A percentile compares a stretch with the other conserved stretches of the same genome.
Evolutionary conservation across 2,888 invertebrate species (phyloP).

Genomic region (Alcis repandata): DNA sequence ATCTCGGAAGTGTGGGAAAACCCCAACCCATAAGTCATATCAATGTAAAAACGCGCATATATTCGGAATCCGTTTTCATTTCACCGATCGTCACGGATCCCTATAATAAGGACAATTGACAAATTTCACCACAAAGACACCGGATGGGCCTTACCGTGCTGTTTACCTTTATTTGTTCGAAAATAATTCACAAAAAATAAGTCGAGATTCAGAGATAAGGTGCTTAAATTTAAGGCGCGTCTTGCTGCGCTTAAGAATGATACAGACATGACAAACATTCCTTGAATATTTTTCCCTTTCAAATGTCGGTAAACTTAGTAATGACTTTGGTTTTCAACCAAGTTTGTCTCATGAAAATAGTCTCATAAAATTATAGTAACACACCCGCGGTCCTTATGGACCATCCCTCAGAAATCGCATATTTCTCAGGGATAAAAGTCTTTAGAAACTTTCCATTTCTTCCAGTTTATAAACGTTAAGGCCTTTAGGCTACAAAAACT

Average conservation of each 20-base stretch:
- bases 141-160: slow-evolving; percentile 71
- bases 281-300: neutral
- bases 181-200: slow-evolving; percentile 67
- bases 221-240: slow-evolving; percentile 52
- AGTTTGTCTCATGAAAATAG: neutral
- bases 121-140: slow-evolving; percentile 66
- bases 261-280: slow-evolving; percentile 18
- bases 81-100: neutral
- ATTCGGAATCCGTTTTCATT: neutral
- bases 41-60: neutral
- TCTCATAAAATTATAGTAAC: too few relatives aligned
- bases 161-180: slow-evolving; percentile 76
- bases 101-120: slow-evolving; percentile 48
- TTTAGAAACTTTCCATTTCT: too few relatives aligned
- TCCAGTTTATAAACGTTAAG: too few relatives aligned
- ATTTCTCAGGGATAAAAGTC: too few relatives aligned
- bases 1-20: too few relatives aligned
- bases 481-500: too few relatives aligned
- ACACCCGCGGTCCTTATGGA: neutral
- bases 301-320: neutral
- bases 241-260: slow-evolving; percentile 20
- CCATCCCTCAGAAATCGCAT: too few relatives aligned
- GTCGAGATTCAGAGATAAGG: slow-evolving; percentile 65
- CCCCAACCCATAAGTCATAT: neutral
- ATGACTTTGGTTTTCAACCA: neutral